phyloP scores from a whole-genome alignment of 2,797 vertebrate genomes.

The Myoxocephalus aenaeus region DNA sequence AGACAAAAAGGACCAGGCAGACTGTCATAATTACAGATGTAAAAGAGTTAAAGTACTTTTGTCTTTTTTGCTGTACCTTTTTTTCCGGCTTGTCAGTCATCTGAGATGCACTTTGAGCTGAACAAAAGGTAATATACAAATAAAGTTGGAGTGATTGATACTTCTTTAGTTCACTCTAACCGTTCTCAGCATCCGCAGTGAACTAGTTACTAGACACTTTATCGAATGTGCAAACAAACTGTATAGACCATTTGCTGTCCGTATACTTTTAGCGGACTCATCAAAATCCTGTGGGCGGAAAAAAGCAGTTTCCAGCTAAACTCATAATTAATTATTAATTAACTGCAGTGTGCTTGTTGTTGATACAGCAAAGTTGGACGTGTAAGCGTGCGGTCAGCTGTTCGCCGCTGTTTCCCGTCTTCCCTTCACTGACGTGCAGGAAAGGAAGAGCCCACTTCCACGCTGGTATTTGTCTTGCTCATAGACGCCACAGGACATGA shows the following conservation, averaged over 20 bases:
- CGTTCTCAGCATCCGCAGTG: background rate
- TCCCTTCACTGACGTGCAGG: background rate
- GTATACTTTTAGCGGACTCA: background rate
- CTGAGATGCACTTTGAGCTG: background rate
- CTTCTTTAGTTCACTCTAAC: background rate
- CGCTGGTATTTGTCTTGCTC: background rate
- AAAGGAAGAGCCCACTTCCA: background rate
- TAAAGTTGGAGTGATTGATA: background rate
- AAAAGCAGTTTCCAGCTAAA: background rate
- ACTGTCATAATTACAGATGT: no score
- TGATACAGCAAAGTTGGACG: background rate
- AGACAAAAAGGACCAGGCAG: no score
- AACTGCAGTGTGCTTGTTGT: background rate
- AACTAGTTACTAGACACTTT: background rate
- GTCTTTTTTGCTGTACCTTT: background rate
- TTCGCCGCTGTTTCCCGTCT: background rate
- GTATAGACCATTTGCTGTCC: background rate
- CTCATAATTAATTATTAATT: background rate
- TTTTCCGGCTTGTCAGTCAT: background rate
- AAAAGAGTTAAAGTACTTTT: background rate
- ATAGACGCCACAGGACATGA: constrained; percentile 17
- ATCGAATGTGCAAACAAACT: background rate
- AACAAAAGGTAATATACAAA: background rate
- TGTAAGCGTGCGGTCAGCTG: background rate
- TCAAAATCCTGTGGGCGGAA: background rate